Evolutionary conservation across 2,888 invertebrate genomes (phyloP).

Genomic region (Diabrotica balteata): DNA sequence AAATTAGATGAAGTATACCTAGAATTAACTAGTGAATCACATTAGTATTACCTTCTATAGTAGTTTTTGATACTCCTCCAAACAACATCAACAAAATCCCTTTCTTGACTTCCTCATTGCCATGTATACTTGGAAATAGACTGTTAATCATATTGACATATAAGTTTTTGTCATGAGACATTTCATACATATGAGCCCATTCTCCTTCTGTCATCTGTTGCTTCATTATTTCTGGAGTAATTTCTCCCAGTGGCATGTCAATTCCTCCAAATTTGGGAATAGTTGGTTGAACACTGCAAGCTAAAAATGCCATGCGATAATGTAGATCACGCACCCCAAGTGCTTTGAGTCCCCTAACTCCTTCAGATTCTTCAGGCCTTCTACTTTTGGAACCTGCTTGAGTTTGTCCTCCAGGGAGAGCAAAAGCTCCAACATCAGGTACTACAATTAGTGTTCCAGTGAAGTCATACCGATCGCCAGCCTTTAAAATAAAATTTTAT

Average conservation of each 20-base stretch:
- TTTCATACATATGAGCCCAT: constrained; percentile 95
- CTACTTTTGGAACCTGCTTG: constrained; percentile 81
- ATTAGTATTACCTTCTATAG: constrained; percentile 72
- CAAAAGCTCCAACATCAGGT: constrained; percentile 90
- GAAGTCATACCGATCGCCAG: constrained; percentile 86
- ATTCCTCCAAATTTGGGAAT: constrained; percentile 88
- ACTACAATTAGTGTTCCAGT: constrained; percentile 96
- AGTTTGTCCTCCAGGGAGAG: constrained; percentile 85
- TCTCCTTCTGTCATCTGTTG: constrained; percentile 93
- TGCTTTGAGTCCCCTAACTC: constrained; percentile 64
- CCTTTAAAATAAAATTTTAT: constrained; percentile 56
- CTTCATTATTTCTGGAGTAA: constrained; percentile 90
- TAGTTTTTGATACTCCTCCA: constrained; percentile 95
- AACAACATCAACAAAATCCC: constrained; percentile 92
- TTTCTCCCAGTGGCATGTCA: constrained; percentile 83
- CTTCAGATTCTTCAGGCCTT: constrained; percentile 73
- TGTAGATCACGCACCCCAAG: constrained; percentile 86
- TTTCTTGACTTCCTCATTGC: constrained; percentile 88
- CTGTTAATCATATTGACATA: constrained; percentile 90
- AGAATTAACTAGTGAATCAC: background rate
- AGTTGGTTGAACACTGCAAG: constrained; percentile 89
- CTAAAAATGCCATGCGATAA: constrained; percentile 91
- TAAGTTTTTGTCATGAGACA: constrained; percentile 92
- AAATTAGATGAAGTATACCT: too few relatives aligned
- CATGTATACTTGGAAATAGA: constrained; percentile 95